Evolutionary conservation across 2,113 vertebrate species (phyloP), one percentile per base, ranked within the genome.

Genomic region (Phoenicopterus ruber): DNA sequence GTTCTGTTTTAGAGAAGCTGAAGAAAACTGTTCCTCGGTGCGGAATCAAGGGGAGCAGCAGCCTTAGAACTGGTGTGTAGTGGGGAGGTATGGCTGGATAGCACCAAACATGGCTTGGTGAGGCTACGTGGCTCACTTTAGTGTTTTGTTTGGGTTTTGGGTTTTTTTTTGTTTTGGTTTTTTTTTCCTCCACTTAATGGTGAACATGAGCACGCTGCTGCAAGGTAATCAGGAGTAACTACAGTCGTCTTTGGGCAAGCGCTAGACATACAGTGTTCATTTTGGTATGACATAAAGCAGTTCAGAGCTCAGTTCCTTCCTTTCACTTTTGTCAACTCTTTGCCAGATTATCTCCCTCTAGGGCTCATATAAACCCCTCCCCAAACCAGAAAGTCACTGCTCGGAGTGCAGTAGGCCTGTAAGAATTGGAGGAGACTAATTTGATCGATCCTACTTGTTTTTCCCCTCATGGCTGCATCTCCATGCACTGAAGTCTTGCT

Each of bases 21-120:
- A 47, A 61, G 7, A 19, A 40, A 67, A 34, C 32, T 31, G 44
- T 17, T 79, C 14, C 13, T 66, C 19, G 13, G 32, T 16, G 36
- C 34, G 50, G 58, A 54, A 28, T 17, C 3, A 9, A 13, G 44
- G 54, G 67, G 19, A 26, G 36, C 67, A 54, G 67, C 58, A 81
- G 31, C 28, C 9, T 57, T 36, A 42, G 42, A 54, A 38, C 40
- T 40, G 54, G 14, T 7, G 32, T 26, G 21, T 6, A 18, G 52
- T 2, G 6, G 62, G 50, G 42, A 71, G 26, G 18, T 4, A 11
- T 0, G 1, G 67, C 52, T 38, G 69, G 31, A 19, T 2, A 44
- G 52, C 31, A 31, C 25, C 59, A 58, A 19, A 26, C 19, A 6
- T 11, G 9, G 32, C 32, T 59, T 57, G 73, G 40, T 55, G n/a